Base-by-base conservation (phyloP, 92 coral and sea anemone genomes). In the Palythoa caribaeorum region DNA sequence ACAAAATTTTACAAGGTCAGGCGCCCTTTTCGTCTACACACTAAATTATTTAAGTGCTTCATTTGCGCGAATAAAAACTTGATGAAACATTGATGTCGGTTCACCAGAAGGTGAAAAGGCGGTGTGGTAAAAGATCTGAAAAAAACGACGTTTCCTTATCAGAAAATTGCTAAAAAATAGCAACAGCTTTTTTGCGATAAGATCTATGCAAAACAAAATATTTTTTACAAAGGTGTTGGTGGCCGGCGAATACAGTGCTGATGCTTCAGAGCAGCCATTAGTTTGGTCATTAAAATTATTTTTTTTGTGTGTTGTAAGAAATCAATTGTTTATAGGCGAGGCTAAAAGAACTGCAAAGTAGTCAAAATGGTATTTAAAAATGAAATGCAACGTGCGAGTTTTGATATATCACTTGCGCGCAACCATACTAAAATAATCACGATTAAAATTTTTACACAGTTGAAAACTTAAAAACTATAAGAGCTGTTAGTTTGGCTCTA, bases 41-140 rank as follows among this genome's bases (percentile, higher is more conserved):
- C 21, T 60, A 79, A 79, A 79, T 79, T 62, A 79, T 79, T 79
- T 2, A 60, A 60, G 72, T 79, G 4, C 8, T 59, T 79, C 60
- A 39, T 60, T 52, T 62, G 2, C 39, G 68, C 54, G 19, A 68
- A 62, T 6, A 79, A 68, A 79, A 79, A 62, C 9, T 55, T 38
- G 16, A 54, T 79, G 73, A 79, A 62, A 38, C 59, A 60, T 79
- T 79, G 71, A 79, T 79, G 73, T 20, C 35, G 66, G 38, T 38
- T 21, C 84, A 79, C 73, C 71, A n/a, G 9, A 36, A 65, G n/a
- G 73, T 19, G 15, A 9, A 7, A 62, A 77, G 39, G 71, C 59
- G 83, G 17, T 38, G 9, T 54, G 83, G 83, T 44, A 54, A 57
- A 78, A 9, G 50, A 53, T 9, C 38, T 14, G 15, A 78, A 57